phyloP scores from a whole-genome alignment of 2,888 invertebrate species.

The Papilio protenor region DNA sequence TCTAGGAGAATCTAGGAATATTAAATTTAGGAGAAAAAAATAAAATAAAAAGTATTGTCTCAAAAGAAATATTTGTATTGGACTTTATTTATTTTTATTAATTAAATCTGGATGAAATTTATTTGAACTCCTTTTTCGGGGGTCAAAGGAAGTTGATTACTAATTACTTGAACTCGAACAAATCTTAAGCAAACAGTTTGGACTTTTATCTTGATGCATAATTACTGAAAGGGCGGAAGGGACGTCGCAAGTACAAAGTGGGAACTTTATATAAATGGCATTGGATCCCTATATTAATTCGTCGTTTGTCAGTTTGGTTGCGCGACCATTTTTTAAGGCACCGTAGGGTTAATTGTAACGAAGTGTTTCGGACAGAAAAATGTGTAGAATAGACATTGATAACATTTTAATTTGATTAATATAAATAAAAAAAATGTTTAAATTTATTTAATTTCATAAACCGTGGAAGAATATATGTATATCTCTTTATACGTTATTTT shows the following conservation, averaged over 20 bases:
- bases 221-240: slow-evolving; percentile 67
- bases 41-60: too few species aligned
- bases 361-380: slow-evolving; percentile 59
- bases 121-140: neutral
- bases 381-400: slow-evolving; percentile 38
- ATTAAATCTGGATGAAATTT: neutral
- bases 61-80: too few species aligned
- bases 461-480: too few species aligned
- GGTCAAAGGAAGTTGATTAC: slow-evolving; percentile 28
- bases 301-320: slow-evolving; percentile 72
- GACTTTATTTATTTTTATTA: neutral
- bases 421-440: neutral
- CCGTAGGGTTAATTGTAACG: slow-evolving; percentile 73
- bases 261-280: slow-evolving; percentile 70
- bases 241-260: slow-evolving; percentile 68
- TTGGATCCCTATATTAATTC: slow-evolving; percentile 74
- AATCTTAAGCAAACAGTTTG: slow-evolving; percentile 67
- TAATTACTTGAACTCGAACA: slow-evolving; percentile 43
- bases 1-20: too few species aligned
- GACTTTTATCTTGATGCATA: slow-evolving; percentile 69
- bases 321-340: slow-evolving; percentile 68
- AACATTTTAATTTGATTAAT: neutral
- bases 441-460: neutral
- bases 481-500: too few species aligned
- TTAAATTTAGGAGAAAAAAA: too few species aligned